These are phyloP conservation scores for Eucera pruinosa DNA, from an alignment of 2,888 invertebrate genomes.

Conservation along the genomic window DNA sequence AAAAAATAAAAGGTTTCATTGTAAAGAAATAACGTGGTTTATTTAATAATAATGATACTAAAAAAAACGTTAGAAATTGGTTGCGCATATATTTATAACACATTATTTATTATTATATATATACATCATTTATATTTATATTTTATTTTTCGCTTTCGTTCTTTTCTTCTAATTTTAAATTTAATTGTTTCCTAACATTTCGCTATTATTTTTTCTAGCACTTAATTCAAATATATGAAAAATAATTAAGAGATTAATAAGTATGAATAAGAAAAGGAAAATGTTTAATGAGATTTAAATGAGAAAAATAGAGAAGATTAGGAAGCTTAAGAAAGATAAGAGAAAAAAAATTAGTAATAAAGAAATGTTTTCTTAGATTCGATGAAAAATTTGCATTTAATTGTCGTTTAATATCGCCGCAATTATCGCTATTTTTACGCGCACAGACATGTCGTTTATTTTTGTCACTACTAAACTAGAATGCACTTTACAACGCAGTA, in stretches of 20 bases:
- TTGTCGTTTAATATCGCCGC: slow-evolving; percentile 35
- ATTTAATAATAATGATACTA: too few species aligned
- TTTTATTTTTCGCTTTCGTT: too few species aligned
- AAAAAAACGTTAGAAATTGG: too few species aligned
- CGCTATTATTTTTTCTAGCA: too few species aligned
- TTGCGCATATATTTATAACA: too few species aligned
- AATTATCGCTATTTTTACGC: slow-evolving; percentile 38
- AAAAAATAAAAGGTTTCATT: not conserved
- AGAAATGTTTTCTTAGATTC: not conserved
- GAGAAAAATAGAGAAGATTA: not conserved
- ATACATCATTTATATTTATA: too few species aligned
- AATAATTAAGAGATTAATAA: not conserved
- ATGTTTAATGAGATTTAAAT: not conserved
- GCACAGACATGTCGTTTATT: slow-evolving; percentile 34
- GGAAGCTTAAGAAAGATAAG: not conserved
- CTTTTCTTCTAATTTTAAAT: too few species aligned
- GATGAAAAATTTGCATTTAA: not conserved
- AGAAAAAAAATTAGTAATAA: not conserved
- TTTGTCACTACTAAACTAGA: slow-evolving; percentile 38
- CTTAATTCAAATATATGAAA: not conserved
- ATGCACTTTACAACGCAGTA: slow-evolving; percentile 35
- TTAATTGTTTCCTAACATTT: not conserved
- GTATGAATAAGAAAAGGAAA: not conserved
- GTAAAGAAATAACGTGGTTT: too few species aligned
- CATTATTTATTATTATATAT: too few species aligned